These are phyloP conservation scores for Trinectes maculatus DNA, from an alignment of 2,113 vertebrate genomes.

Conservation along the genomic window DNA sequence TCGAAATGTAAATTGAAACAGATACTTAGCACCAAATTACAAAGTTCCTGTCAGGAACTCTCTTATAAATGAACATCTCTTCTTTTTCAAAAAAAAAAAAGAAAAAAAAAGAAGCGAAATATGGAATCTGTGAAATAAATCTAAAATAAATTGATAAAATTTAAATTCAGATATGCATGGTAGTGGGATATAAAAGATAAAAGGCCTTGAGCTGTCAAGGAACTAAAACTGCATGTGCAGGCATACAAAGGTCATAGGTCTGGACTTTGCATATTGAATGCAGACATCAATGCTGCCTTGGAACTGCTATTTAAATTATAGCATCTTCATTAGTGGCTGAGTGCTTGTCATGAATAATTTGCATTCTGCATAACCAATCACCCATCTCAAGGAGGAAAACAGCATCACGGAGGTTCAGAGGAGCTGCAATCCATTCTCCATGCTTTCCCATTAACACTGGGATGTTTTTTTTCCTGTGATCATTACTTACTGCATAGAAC, in stretches of 20 bases:
- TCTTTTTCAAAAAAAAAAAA: no score
- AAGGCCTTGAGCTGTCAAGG: constrained; percentile 28
- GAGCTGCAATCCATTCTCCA: constrained; percentile 45
- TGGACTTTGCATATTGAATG: constrained; percentile 41
- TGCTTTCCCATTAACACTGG: constrained; percentile 43
- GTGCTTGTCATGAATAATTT: constrained; percentile 57
- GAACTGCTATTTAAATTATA: constrained; percentile 41
- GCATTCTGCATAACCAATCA: constrained; percentile 50
- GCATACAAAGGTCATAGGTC: constrained; percentile 56
- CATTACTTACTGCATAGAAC: constrained; percentile 43
- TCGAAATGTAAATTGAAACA: neutral
- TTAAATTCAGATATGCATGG: no score
- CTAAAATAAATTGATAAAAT: neutral
- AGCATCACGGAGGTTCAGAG: constrained; percentile 19
- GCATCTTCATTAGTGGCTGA: constrained; percentile 54
- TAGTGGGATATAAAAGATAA: constrained; percentile 8
- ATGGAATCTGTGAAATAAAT: neutral
- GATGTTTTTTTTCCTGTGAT: constrained; percentile 46
- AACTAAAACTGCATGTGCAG: constrained; percentile 22
- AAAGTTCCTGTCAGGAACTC: no score
- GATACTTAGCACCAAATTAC: neutral
- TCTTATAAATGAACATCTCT: no score
- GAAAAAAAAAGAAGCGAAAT: no score
- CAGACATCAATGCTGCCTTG: constrained; percentile 38
- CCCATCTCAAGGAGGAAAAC: constrained; percentile 44